Evolutionary conservation across 2,113 vertebrate species (phyloP).

Genomic region (Bos indicus): DNA sequence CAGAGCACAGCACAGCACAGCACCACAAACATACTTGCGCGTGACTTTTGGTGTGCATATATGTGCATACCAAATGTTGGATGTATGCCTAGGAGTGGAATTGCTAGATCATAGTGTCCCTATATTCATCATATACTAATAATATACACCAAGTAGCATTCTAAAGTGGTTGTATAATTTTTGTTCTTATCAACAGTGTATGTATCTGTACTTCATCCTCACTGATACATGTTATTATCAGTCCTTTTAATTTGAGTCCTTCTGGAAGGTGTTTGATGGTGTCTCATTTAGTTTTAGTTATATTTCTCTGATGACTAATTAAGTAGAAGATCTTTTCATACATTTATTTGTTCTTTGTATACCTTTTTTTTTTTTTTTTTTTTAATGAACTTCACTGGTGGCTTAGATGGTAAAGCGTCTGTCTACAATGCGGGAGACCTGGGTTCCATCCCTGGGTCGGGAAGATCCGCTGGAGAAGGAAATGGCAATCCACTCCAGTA

Average conservation of each 20-base stretch:
- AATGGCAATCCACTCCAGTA: no score
- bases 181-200: background rate
- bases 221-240: background rate
- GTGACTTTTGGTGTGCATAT: background rate
- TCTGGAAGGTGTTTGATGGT: background rate
- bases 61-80: background rate
- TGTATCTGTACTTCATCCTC: background rate
- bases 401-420: no score
- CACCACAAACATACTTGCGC: background rate
- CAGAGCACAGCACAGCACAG: background rate
- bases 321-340: background rate
- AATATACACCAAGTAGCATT: background rate
- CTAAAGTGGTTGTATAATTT: background rate
- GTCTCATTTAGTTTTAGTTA: background rate
- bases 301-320: background rate
- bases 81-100: background rate
- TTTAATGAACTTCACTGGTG: no score
- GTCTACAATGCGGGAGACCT: no score
- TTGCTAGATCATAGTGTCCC: background rate
- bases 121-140: background rate
- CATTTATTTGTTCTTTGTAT: background rate
- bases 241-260: background rate
- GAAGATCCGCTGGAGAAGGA: no score
- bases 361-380: background rate
- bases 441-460: no score